Conservation (phyloP, 2,888 invertebrate genomes). For the Macrophya annulata region DNA sequence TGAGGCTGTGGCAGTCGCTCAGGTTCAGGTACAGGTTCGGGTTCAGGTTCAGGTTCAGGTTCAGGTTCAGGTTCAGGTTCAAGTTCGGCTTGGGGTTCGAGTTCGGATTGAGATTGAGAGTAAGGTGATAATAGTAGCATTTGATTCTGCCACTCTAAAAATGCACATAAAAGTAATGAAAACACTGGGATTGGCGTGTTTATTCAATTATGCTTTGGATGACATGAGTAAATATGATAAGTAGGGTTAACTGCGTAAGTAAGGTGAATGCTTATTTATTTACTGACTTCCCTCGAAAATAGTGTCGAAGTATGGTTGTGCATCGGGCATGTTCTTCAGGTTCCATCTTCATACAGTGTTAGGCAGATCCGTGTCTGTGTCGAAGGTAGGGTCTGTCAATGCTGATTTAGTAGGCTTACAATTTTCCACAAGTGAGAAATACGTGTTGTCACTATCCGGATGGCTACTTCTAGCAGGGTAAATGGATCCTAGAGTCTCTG, state of each 20-base stretch:
- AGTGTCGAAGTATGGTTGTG: background rate
- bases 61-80: too few relatives aligned
- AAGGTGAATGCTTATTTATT: background rate
- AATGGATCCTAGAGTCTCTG: background rate
- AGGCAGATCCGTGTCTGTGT: background rate
- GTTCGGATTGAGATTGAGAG: background rate
- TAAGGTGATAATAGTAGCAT: background rate
- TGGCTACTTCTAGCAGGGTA: background rate
- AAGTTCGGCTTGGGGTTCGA: background rate
- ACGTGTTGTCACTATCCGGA: background rate
- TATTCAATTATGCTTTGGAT: slow-evolving; percentile 3
- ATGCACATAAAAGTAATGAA: background rate
- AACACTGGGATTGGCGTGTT: background rate
- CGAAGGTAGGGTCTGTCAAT: background rate
- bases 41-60: too few relatives aligned
- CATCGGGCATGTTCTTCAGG: background rate
- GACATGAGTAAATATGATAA: background rate
- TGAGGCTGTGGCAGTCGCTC: background rate
- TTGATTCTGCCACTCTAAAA: background rate
- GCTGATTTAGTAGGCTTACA: background rate
- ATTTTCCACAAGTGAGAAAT: background rate
- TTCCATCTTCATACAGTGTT: slow-evolving; percentile 7
- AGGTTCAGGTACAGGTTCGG: background rate
- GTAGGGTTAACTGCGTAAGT: background rate
- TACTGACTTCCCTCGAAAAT: background rate